Conservation (phyloP, 2,113 vertebrate genomes). For the Platichthys flesus region DNA sequence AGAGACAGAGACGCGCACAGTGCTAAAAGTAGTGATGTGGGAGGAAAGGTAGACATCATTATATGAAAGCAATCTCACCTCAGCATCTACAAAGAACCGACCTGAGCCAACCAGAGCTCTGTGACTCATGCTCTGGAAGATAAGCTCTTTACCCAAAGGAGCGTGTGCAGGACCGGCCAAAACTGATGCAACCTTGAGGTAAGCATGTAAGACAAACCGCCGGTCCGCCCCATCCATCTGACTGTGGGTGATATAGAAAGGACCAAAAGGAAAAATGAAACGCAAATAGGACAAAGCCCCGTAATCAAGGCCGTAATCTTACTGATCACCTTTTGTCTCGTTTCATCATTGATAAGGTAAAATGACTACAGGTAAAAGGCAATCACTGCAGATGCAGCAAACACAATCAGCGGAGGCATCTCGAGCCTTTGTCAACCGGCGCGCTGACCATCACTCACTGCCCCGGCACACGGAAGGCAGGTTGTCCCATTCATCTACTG, state of each 20-base stretch:
- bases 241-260: neutral
- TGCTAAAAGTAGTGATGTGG: slow-evolving; percentile 12
- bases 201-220: slow-evolving; percentile 28
- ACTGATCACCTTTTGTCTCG: neutral
- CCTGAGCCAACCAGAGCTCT: slow-evolving; percentile 2
- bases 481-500: slow-evolving; percentile 30
- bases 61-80: slow-evolving; percentile 7
- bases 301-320: neutral
- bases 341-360: neutral
- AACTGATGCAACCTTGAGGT: slow-evolving; percentile 43
- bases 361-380: neutral
- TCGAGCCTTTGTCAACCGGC: neutral
- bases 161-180: slow-evolving; percentile 3
- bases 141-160: slow-evolving; percentile 16
- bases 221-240: neutral
- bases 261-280: neutral
- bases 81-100: slow-evolving; percentile 23
- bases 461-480: slow-evolving; percentile 16
- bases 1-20: neutral
- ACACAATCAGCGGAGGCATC: neutral
- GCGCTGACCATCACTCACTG: slow-evolving; percentile 3
- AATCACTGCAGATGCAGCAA: neutral
- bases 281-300: neutral
- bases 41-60: slow-evolving; percentile 20
- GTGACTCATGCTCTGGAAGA: slow-evolving; percentile 39